Evolutionary conservation across 2,888 invertebrate genomes (phyloP).

Genomic region (Melanargia galathea): DNA sequence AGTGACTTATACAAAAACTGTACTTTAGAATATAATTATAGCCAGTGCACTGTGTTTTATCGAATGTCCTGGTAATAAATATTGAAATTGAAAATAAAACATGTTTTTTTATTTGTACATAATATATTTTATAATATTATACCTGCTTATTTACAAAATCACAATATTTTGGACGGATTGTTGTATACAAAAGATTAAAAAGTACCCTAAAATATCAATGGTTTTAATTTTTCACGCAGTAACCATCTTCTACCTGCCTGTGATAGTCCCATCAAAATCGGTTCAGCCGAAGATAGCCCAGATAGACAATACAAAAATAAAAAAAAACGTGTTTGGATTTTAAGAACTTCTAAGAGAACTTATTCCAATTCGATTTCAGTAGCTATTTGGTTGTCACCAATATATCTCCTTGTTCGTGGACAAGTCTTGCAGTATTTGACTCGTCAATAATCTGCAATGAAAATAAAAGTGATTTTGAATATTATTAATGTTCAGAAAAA

Average conservation of each 20-base stretch:
- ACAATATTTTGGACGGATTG: slow-evolving; percentile 35
- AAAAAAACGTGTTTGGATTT: no score
- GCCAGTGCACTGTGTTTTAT: slow-evolving; percentile 53
- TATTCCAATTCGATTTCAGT: neutral
- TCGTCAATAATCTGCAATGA: slow-evolving; percentile 81
- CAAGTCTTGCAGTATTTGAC: slow-evolving; percentile 84
- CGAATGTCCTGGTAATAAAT: slow-evolving; percentile 48
- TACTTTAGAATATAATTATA: slow-evolving; percentile 47
- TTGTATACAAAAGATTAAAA: no score
- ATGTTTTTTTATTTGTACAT: slow-evolving; percentile 35
- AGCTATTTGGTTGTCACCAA: slow-evolving; percentile 77
- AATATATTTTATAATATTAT: no score
- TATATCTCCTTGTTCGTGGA: slow-evolving; percentile 85
- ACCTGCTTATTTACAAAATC: slow-evolving; percentile 27
- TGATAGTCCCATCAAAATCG: no score
- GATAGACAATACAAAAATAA: no score
- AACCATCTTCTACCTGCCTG: no score
- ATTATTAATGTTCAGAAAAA: slow-evolving; percentile 1
- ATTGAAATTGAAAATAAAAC: slow-evolving; percentile 9
- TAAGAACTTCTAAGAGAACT: no score
- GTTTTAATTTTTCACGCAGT: no score
- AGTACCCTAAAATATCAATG: no score
- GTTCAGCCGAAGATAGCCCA: no score
- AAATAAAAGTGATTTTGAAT: neutral
- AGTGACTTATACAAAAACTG: slow-evolving; percentile 49